Evolutionary conservation across 1,140 invertebrate genomes (phyloP).

Genomic region (Heterodera schachtii): DNA sequence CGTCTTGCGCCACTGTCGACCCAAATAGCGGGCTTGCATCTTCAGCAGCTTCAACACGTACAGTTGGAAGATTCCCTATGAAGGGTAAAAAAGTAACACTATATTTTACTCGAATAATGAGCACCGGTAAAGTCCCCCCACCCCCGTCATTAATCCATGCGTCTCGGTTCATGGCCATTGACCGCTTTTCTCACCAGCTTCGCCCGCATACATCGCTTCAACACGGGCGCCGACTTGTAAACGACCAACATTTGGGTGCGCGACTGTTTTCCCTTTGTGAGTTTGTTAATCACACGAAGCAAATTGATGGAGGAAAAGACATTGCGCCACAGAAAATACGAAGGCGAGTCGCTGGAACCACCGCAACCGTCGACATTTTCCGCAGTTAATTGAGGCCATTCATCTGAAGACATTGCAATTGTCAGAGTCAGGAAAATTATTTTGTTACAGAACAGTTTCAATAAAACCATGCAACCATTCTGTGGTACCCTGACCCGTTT

Average conservation of each 20-base stretch:
- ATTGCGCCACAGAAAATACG: constrained; percentile 89
- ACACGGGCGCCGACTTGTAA: constrained; percentile 96
- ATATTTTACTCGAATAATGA: too few relatives aligned
- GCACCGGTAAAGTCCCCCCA: neutral
- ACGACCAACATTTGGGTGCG: constrained; percentile 99
- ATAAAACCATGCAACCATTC: too few relatives aligned
- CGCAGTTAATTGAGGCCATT: constrained; percentile 87
- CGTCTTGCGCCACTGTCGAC: constrained; percentile 95
- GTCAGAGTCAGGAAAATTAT: too few relatives aligned
- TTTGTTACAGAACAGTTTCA: too few relatives aligned
- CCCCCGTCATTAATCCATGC: neutral
- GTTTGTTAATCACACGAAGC: constrained; percentile 91
- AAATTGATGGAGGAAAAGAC: constrained; percentile 97
- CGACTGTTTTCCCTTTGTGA: constrained; percentile 87
- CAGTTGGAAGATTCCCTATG: constrained; percentile 93
- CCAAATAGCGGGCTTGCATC: constrained; percentile 99
- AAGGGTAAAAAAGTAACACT: neutral
- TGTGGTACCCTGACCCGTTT: too few relatives aligned
- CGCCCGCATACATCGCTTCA: constrained; percentile 89
- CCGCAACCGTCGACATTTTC: constrained; percentile 76
- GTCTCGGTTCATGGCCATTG: too few relatives aligned
- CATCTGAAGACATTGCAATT: constrained; percentile 70
- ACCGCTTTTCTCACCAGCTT: constrained; percentile 49
- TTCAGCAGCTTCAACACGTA: constrained; percentile 96
- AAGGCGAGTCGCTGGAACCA: constrained; percentile 35